phyloP scores from a whole-genome alignment of 2,888 invertebrate species.

The Trichopoda pennipes region DNA sequence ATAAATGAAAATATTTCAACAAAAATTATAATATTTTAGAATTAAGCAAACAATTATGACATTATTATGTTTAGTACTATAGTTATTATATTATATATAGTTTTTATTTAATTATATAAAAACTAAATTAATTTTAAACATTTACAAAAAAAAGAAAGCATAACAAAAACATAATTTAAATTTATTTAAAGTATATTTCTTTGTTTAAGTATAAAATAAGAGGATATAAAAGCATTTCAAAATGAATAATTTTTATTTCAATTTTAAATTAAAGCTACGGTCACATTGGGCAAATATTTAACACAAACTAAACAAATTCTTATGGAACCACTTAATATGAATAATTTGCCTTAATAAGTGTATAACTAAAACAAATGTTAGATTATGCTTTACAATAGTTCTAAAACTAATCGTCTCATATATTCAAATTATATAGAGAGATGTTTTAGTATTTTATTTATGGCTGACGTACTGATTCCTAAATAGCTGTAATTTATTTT shows the following conservation, averaged over 20 bases:
- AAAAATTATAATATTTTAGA: constrained; percentile 33
- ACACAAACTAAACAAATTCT: too few relatives aligned
- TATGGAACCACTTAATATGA: too few relatives aligned
- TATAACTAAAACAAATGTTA: too few relatives aligned
- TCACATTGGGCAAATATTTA: too few relatives aligned
- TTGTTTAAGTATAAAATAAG: background rate
- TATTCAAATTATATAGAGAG: too few relatives aligned
- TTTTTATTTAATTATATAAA: constrained; percentile 29
- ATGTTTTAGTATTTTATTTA: too few relatives aligned
- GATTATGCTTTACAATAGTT: too few relatives aligned
- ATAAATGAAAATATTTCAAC: constrained; percentile 44
- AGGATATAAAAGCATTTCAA: constrained; percentile 37
- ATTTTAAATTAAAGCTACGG: too few relatives aligned
- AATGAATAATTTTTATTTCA: background rate
- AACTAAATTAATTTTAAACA: constrained; percentile 45
- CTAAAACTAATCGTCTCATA: too few relatives aligned
- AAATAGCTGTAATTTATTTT: too few relatives aligned
- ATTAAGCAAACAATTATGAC: constrained; percentile 51
- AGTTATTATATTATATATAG: constrained; percentile 15
- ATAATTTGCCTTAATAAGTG: too few relatives aligned
- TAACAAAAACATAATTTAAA: background rate
- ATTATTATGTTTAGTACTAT: constrained; percentile 21
- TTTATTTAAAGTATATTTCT: background rate
- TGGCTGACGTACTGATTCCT: too few relatives aligned
- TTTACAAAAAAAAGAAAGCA: constrained; percentile 49